Percentiles rank a stretch among this genome's conserved stretches.
Conservation (phyloP, 1,140 invertebrate species). For the Plectus sambesii region DNA sequence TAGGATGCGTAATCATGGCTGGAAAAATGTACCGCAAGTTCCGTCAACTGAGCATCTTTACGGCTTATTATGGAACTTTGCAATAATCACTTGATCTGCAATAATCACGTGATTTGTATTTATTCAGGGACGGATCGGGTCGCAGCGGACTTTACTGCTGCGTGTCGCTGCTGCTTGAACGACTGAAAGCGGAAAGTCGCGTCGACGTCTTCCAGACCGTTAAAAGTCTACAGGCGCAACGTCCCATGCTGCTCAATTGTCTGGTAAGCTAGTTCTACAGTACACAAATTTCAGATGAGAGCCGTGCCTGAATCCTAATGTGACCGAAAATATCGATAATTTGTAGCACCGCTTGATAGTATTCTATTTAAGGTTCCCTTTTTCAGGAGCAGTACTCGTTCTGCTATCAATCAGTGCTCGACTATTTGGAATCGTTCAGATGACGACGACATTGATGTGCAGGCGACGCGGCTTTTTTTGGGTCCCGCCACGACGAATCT, state of each 20-base stretch:
- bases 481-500: too few relatives aligned
- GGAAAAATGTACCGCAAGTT: too few relatives aligned
- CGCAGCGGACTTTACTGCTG: constrained; percentile 49
- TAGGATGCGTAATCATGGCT: too few relatives aligned
- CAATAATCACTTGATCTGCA: too few relatives aligned
- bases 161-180: constrained; percentile 47
- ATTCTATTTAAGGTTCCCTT: too few relatives aligned
- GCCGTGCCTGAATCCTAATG: constrained; percentile 1
- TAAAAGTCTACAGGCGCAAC: constrained; percentile 40
- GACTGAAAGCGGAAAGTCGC: constrained; percentile 48
- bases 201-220: constrained; percentile 51
- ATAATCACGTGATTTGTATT: too few relatives aligned
- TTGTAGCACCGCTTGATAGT: too few relatives aligned
- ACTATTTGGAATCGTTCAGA: too few relatives aligned
- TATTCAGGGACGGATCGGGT: constrained; percentile 48
- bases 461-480: too few relatives aligned
- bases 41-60: too few relatives aligned
- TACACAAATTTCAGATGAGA: background rate
- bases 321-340: constrained; percentile 7
- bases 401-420: constrained; percentile 32
- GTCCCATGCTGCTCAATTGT: constrained; percentile 24
- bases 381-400: constrained; percentile 41
- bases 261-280: constrained; percentile 27
- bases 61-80: too few relatives aligned
- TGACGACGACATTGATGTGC: too few relatives aligned